Evolutionary conservation across 2,113 vertebrate genomes (phyloP), one percentile per base, ranked within the genome.

Genomic region (Sturnira hondurensis): DNA sequence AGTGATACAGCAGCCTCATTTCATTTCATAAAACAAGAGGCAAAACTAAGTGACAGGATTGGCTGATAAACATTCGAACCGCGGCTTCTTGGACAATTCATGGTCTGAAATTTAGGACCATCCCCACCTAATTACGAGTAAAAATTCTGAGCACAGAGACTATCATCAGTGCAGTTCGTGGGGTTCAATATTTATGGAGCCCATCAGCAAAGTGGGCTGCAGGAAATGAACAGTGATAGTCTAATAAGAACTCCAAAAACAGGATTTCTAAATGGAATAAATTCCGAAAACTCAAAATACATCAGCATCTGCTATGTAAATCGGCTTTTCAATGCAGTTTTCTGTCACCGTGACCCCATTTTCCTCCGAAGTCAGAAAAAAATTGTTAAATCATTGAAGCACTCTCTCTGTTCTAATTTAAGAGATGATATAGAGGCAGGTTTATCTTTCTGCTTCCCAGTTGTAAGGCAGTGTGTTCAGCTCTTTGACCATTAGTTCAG

Each of bases 121-220:
- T 95, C 38, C 50, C 50, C 82, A 94, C 47, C 97, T 97, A 96
- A 98, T 98, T 98, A 97, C 97, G 90, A 94, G 65, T 96, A 86
- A 96, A 93, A 97, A 95, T 96, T 97, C 92, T 92, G 78, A 93
- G 54, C 96, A 96, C 93, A 97, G 83, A 96, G 78, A 91, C 83
- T 78, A 86, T 90, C 93, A 95, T 96, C 94, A 96, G 91, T 94
- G 92, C 47, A 96, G 95, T 90, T 97, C 68, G 45, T 52, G 78
- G 56, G 91, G 73, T 87, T 95, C 89, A 78, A 94, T 94, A 95
- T 97, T 97, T 97, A 96, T 82, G 86, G 93, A n/a, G 63, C 54
- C 77, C 43, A 95, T 97, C 86, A 91, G 33, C 71, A 86, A 96
- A 93, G 45, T 74, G 65, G 47, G 67, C 83, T 92, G 65, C 86